Base-by-base conservation (phyloP, 2,113 vertebrate genomes). In the Tiliqua scincoides region DNA sequence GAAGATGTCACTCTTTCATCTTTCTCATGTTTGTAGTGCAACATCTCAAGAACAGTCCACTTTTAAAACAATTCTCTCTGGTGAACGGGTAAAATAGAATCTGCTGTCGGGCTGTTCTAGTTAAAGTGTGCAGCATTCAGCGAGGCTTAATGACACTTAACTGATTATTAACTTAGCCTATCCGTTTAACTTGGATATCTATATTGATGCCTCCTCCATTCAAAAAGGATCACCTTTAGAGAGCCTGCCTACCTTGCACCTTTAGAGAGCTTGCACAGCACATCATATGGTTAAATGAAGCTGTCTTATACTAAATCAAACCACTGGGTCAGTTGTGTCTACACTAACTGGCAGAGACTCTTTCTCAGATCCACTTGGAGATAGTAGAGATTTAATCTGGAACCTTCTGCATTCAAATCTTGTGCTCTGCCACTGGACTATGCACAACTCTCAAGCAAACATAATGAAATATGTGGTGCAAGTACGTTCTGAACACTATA, bases 1-100 rank as follows among this genome's bases (percentile, higher is more conserved):
- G 96, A 91, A 96, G 96, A 96, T 96, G 96, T 96, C 96, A 96
- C 95, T 92, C 91, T 96, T 96, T 96, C 94, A 95, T 95, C 93
- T 96, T 92, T 81, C 43, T 95, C 54, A 14, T 85, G 78, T 40
- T n/a, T 57, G 8, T n/a, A 30, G 17, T 79, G 1, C 68, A 23
- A 35, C 23, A 3, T 18, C 23, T 74, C 43, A 54, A 73, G 30
- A 80, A 72, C 9, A 6, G 54, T 35, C 20, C 30, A 15, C 17
- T 15, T 3, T 43, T 7, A 71, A 48, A 70, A 63, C 17, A 74
- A 85, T 80, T 63, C 8, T 11, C 63, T 74, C 80, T 83, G 71
- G 1, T 32, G 80, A 54, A 5, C 67, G 80, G 2, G 68, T 87
- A 85, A 83, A 86, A 91, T 70, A 63, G 15, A 86, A n/a, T 18